Evolutionary conservation across 2,797 vertebrate genomes (phyloP), one percentile per base, ranked within the genome.

Genomic region (Synaphobranchus kaupii): DNA sequence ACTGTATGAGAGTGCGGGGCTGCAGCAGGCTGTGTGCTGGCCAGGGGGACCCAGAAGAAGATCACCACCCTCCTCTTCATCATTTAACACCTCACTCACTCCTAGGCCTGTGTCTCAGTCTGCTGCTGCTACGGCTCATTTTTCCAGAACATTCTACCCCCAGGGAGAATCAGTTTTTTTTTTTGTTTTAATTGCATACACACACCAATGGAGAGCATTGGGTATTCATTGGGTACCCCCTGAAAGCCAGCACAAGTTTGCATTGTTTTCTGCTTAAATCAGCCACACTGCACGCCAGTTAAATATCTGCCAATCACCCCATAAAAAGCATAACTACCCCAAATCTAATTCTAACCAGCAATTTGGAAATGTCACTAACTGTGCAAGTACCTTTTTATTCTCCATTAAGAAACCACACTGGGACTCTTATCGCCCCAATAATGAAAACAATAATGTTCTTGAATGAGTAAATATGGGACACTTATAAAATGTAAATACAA

Each of bases 241-340:
- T 71, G 84, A 81, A 6, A 76, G 81, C 81, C 81, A 85, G 31
- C 47, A 85, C 68, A 58, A 83, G 73, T 56, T 39, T 85, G n/a
- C 56, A 88, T 86, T 88, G 81, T 86, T 89, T 85, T 82, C 81
- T 28, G 31, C 31, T 66, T 82, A 86, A 84, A 90, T 88, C 73
- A 88, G 84, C 86, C 85, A 84, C 54, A 66, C 20, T 80, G 84
- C 63, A 88, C 56, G 54, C 25, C 44, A 28, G 84, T 84, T 22
- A 54, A 84, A 34, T 63, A 44, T 5, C 47, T 50, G 60, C 81
- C 50, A 20, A 50, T 68, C 86, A 34, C n/a, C 86, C 73, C 60
- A 48, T 83, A 87, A 84, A 87, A 78, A 47, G 7, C 58, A 71
- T 34, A 48, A 73, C 17, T 47, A 84, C 47, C 86, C 81, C 71